Evolutionary conservation across 2,888 invertebrate species (phyloP), one percentile per base, ranked within the genome.

Genomic region (Phlogophora meticulosa): DNA sequence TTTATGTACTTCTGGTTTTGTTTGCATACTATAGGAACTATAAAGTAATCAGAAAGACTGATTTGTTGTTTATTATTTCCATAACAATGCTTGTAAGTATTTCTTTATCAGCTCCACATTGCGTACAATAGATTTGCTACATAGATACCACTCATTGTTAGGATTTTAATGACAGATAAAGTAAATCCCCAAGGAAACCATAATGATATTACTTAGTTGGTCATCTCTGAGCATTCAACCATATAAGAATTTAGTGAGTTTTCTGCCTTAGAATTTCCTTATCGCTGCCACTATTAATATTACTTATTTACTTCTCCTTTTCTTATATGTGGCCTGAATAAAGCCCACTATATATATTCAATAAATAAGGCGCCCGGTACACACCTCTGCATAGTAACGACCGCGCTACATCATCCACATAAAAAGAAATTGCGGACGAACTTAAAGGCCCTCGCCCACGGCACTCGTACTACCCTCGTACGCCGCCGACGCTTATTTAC

Each of bases 321-420:
- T 70, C 48, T 56, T 49, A 61, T 49, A 45, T 62, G 56, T 51
- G 48, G 24, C 28, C 53, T 63, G 66, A 42, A 76, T 72, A 59
- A 28, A 46, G 51, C 56, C 49, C n/a, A 40, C n/a, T 40, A 40
- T 58, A 55, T 63, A 69, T 28, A 28, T 28, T 59, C 64, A 76
- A 69, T 80, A 80, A 79, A 79, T 56, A 67, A 69, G 57, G 45
- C 52, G n/a, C 43, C 10, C 20, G 24, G 34, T 46, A 52, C 38
- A 59, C 48, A 78, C n/a, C 53, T 67, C 46, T 69, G 72, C 69
- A 79, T 81, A 72, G 65, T 60, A 76, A 81, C 66, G 64, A 53
- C 4, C 28, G 20, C 17, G 51, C 63, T 71, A 75, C 65, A 63
- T 67, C 61, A 63, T 65, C 51, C 49, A 65, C 52, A 69, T 76